Evolutionary conservation across 2,113 vertebrate species (phyloP).

Genomic region (Pluvialis apricaria): DNA sequence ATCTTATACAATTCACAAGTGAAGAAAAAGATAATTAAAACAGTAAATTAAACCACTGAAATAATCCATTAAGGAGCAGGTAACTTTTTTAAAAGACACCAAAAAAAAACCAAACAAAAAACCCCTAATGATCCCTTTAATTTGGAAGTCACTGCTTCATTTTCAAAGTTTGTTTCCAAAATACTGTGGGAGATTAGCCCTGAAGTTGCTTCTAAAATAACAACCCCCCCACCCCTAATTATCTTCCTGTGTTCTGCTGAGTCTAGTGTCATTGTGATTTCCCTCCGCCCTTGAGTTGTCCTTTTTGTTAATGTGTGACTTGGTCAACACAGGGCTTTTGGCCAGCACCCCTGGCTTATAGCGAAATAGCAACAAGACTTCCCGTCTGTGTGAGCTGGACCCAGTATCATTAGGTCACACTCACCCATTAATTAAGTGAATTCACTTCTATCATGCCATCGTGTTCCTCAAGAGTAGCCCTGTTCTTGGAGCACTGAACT

Average conservation of each 20-base stretch:
- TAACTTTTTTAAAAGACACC: neutral
- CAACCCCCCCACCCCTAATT: neutral
- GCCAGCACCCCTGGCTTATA: neutral
- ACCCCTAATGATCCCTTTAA: neutral
- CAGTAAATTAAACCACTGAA: neutral
- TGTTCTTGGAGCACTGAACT: neutral
- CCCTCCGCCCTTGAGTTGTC: neutral
- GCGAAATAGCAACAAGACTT: neutral
- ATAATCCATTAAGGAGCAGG: neutral
- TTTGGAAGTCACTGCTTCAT: neutral
- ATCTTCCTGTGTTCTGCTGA: neutral
- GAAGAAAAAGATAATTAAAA: neutral
- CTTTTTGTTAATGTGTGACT: neutral
- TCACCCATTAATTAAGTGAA: neutral
- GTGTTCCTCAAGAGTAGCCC: neutral
- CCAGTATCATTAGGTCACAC: neutral
- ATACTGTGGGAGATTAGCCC: neutral
- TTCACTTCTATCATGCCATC: neutral
- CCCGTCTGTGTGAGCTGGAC: neutral
- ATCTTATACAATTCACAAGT: neutral
- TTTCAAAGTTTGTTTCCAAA: neutral
- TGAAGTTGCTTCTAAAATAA: neutral
- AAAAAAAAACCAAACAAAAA: neutral
- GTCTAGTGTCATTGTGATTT: neutral
- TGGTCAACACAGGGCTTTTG: neutral